Base-by-base conservation (phyloP, 2,888 invertebrate species). In the Drosophila cognata region DNA sequence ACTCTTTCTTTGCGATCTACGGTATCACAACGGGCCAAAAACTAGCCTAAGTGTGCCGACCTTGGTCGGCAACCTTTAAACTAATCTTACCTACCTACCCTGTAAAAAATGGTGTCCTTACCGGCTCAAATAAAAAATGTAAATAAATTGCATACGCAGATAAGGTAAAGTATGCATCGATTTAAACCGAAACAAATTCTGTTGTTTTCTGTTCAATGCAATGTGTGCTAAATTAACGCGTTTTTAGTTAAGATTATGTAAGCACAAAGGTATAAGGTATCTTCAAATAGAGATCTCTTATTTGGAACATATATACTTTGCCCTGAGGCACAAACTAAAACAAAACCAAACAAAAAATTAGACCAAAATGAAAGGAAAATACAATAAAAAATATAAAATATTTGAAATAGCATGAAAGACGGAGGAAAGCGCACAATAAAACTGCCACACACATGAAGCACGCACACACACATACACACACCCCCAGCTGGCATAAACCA, bases 291-390 rank as follows among this genome's bases (percentile, higher is more conserved):
- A 21, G 46, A 7, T 13, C 21, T 13, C 13, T 46, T 21, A 21
- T 13, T 21, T 46, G 2, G 21, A 21, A 6, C 13, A 46, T 13
- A 21, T 13, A 46, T 7, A 7, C 13, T 21, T 46, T 21, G 21
- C 83, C 74, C 83, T 58, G 31, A 76, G 70, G 67, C 72, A 50
- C 41, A 46, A 56, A 61, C 57, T 60, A 43, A 58, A 73, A 60
- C 68, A 64, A 57, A 66, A 71, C 64, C 68, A 64, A 69, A 74
- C 66, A 53, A 43, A 61, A 63, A 74, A 53, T 57, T 63, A 72
- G 69, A 78, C 73, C 73, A 74, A 84, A 84, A 89, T 89, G 72
- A 79, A 81, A 76, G 70, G 73, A 65, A 74, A 87, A 84, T 74
- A 84, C 77, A 79, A 81, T 67, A 71, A 71, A 70, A 66, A 53